Evolutionary conservation across 2,888 invertebrate genomes (phyloP).

Genomic region (Eudemis profundana): DNA sequence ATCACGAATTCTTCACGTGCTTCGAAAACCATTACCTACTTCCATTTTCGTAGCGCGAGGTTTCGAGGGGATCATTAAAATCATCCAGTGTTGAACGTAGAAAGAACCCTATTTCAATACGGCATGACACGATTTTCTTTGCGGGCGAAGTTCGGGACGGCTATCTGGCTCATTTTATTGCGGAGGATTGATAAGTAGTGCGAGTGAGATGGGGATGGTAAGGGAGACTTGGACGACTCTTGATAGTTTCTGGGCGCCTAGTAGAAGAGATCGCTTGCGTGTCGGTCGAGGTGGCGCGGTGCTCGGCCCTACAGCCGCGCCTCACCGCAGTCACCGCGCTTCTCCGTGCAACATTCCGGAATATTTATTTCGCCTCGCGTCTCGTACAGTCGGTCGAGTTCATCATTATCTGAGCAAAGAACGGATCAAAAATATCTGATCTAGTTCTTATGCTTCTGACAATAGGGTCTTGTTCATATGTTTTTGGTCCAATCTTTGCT

Average conservation of each 20-base stretch:
- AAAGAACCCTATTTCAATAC: slow-evolving; percentile 53
- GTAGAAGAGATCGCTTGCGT: slow-evolving; percentile 81
- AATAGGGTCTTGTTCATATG: too few relatives aligned
- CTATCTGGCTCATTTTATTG: slow-evolving; percentile 64
- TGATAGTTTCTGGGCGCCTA: slow-evolving; percentile 65
- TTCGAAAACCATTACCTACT: slow-evolving; percentile 61
- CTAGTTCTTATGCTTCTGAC: too few relatives aligned
- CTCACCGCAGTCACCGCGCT: slow-evolving; percentile 46
- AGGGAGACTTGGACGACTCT: slow-evolving; percentile 56
- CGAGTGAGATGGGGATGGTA: slow-evolving; percentile 63
- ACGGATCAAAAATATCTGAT: too few relatives aligned
- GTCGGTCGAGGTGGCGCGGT: slow-evolving; percentile 83
- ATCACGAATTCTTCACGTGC: slow-evolving; percentile 73
- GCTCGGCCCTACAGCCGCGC: slow-evolving; percentile 55
- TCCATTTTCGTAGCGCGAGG: slow-evolving; percentile 68
- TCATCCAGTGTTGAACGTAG: slow-evolving; percentile 49
- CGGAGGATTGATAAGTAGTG: slow-evolving; percentile 63
- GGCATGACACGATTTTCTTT: slow-evolving; percentile 53
- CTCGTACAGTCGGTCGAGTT: too few relatives aligned
- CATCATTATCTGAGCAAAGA: too few relatives aligned
- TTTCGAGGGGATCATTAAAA: slow-evolving; percentile 62
- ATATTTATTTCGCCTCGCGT: slow-evolving; percentile 39
- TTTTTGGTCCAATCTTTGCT: too few relatives aligned
- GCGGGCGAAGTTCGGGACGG: slow-evolving; percentile 52
- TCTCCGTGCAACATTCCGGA: slow-evolving; percentile 35